A percentile compares a stretch with the other conserved stretches of the same genome.
These are phyloP conservation scores for Cheilosia grossa DNA, from an alignment of 2,888 invertebrate genomes.

Conservation along the genomic window DNA sequence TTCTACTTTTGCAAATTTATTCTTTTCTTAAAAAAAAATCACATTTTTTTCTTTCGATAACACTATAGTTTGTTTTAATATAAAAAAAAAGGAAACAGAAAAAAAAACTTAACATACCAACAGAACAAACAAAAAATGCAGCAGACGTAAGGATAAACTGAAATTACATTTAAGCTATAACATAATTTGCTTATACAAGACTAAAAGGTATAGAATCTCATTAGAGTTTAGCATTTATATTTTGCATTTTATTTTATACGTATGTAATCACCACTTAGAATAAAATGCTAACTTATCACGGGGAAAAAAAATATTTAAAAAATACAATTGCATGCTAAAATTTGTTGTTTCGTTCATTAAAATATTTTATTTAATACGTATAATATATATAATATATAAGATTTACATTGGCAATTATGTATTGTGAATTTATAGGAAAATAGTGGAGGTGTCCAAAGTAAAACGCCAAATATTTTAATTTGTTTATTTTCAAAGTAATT, in stretches of 20 bases:
- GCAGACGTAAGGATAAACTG: conserved; percentile 37
- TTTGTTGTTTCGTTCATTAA: conserved; percentile 38
- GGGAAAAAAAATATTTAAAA: conserved; percentile 47
- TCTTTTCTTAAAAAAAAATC: conserved; percentile 71
- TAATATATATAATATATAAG: conserved; percentile 48
- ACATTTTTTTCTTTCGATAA: conserved; percentile 68
- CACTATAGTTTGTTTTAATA: conserved; percentile 66
- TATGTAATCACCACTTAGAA: conserved; percentile 26
- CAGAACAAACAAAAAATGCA: conserved; percentile 47
- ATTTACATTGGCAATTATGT: conserved; percentile 54
- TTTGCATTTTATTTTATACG: conserved; percentile 21
- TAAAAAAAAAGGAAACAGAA: conserved; percentile 41
- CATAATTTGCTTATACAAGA: conserved; percentile 61
- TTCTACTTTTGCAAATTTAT: conserved; percentile 69
- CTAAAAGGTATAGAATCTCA: conserved; percentile 65
- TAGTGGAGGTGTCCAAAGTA: conserved; percentile 70
- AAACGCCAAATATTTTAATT: conserved; percentile 62
- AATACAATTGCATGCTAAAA: conserved; percentile 39
- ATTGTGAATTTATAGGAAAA: conserved; percentile 71
- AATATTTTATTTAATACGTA: conserved; percentile 33
- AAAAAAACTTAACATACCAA: conserved; percentile 55
- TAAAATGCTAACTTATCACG: conserved; percentile 38
- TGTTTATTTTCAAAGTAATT: conserved; percentile 50
- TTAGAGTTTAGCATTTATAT: conserved; percentile 27
- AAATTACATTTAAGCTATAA: conserved; percentile 27